Evolutionary conservation across 2,888 invertebrate genomes (phyloP).

Genomic region (Augochlorella aurata): DNA sequence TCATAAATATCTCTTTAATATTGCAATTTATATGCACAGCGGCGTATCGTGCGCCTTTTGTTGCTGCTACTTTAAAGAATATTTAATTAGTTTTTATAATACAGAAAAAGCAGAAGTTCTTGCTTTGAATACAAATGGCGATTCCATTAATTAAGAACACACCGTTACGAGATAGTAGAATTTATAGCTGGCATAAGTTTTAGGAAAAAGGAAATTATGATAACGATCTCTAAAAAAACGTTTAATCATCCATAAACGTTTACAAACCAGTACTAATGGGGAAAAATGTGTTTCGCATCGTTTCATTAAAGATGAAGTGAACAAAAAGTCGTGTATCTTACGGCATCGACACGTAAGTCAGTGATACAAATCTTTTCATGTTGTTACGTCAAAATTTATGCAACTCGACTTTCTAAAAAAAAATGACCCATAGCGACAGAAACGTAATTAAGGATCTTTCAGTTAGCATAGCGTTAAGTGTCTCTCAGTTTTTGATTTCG

Average conservation of each 20-base stretch:
- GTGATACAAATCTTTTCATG: background rate
- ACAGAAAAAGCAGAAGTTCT: background rate
- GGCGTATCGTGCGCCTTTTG: background rate
- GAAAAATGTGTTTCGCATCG: background rate
- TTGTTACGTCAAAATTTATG: background rate
- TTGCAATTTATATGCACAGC: background rate
- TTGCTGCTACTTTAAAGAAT: background rate
- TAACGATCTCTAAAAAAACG: background rate
- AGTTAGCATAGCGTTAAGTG: too few relatives aligned
- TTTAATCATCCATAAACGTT: background rate
- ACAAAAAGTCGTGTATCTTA: background rate
- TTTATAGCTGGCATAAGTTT: background rate
- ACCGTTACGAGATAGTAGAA: background rate
- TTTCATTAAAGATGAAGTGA: background rate
- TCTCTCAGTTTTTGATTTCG: too few relatives aligned
- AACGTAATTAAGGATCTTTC: too few relatives aligned
- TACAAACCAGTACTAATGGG: background rate
- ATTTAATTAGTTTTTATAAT: background rate
- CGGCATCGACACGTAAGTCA: background rate
- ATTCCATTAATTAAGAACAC: background rate
- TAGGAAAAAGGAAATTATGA: background rate
- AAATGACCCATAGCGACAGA: too few relatives aligned
- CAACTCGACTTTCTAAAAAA: too few relatives aligned
- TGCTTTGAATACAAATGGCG: background rate
- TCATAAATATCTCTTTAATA: background rate